Evolutionary conservation across 2,113 vertebrate genomes (phyloP).

Genomic region (Gobio gobio): DNA sequence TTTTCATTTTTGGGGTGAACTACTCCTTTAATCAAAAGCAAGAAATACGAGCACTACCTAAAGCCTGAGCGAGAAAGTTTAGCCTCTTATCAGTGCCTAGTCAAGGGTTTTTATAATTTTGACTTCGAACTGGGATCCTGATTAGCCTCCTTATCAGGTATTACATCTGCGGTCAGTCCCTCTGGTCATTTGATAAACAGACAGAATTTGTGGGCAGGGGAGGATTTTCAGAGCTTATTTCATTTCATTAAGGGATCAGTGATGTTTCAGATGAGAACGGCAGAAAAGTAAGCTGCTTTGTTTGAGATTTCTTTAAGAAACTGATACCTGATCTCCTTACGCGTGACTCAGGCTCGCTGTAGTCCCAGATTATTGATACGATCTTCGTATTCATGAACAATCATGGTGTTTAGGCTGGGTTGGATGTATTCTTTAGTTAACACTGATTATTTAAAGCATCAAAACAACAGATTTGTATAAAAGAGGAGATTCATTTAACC

Average conservation of each 20-base stretch:
- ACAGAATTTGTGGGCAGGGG: constrained; percentile 15
- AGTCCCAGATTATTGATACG: constrained; percentile 40
- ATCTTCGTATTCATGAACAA: constrained; percentile 34
- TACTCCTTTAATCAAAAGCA: constrained; percentile 11
- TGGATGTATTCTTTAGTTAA: constrained; percentile 41
- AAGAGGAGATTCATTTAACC: neutral
- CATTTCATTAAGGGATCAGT: constrained; percentile 47
- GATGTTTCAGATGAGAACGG: constrained; percentile 42
- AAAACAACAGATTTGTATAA: constrained; percentile 15
- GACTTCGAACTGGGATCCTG: constrained; percentile 26
- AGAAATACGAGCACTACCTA: constrained; percentile 4
- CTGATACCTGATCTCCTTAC: constrained; percentile 37
- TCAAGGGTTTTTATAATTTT: constrained; percentile 42
- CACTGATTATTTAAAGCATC: constrained; percentile 39
- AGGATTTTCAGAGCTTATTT: constrained; percentile 40
- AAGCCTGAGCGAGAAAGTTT: constrained; percentile 25
- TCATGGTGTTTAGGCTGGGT: constrained; percentile 14
- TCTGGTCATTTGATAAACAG: constrained; percentile 38
- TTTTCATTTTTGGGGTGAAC: neutral
- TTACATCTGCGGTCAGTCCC: constrained; percentile 20
- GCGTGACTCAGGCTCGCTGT: neutral
- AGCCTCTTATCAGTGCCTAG: constrained; percentile 41
- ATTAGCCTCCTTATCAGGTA: constrained; percentile 45
- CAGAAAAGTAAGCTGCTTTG: constrained; percentile 47
- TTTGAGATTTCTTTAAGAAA: constrained; percentile 44